These are phyloP conservation scores for Spodoptera frugiperda DNA, from an alignment of 1,140 invertebrate species.

Conservation along the genomic window DNA sequence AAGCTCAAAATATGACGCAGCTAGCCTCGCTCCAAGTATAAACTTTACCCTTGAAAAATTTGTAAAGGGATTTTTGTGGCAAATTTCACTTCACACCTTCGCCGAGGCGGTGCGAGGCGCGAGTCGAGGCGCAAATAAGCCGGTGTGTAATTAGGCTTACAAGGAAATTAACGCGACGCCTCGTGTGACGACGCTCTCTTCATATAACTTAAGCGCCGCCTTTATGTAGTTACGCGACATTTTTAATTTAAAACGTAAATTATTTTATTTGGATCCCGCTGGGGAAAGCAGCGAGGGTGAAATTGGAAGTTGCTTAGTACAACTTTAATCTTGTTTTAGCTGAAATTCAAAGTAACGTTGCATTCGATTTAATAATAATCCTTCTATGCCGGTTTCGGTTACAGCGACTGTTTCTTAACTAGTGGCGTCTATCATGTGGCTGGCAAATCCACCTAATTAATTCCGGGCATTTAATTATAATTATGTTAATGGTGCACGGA, in stretches of 20 bases:
- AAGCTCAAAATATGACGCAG: not conserved
- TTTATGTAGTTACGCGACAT: slow-evolving; percentile 12
- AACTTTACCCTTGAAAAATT: slow-evolving; percentile 59
- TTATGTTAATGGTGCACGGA: too few relatives aligned
- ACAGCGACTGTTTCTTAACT: too few relatives aligned
- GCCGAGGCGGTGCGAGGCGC: slow-evolving; percentile 22
- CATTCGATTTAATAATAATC: too few relatives aligned
- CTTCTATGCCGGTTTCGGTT: too few relatives aligned
- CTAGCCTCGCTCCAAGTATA: slow-evolving; percentile 40
- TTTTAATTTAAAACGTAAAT: slow-evolving; percentile 17
- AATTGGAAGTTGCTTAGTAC: not conserved
- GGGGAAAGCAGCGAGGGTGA: not conserved
- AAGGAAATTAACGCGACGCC: slow-evolving; percentile 53
- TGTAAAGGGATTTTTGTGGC: slow-evolving; percentile 53
- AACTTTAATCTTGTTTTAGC: too few relatives aligned
- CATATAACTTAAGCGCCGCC: slow-evolving; percentile 58
- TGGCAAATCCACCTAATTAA: too few relatives aligned
- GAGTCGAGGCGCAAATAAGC: slow-evolving; percentile 59
- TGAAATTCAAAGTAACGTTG: too few relatives aligned
- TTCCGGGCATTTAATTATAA: too few relatives aligned
- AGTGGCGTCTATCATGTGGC: too few relatives aligned
- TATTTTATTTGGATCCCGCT: slow-evolving; percentile 3
- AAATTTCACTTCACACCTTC: slow-evolving; percentile 54
- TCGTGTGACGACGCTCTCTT: slow-evolving; percentile 31
- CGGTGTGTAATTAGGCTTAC: slow-evolving; percentile 68